Evolutionary conservation across 2,113 vertebrate genomes (phyloP).

Genomic region (Agelaius phoeniceus): DNA sequence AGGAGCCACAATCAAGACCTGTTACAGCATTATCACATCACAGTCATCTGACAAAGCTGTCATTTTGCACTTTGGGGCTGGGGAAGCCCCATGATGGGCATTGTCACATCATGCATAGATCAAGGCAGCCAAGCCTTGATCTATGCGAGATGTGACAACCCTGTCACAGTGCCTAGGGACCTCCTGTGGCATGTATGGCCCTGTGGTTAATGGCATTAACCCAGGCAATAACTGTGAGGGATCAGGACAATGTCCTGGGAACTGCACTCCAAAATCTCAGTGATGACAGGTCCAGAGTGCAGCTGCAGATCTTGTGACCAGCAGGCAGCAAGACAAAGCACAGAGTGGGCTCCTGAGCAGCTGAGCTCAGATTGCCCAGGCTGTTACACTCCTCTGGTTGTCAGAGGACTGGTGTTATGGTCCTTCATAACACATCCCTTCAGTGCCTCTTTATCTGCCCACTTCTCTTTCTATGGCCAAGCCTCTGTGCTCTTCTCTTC

Average conservation of each 20-base stretch:
- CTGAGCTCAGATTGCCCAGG: neutral
- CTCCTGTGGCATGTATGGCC: fast-evolving
- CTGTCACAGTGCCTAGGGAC: neutral
- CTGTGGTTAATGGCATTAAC: neutral
- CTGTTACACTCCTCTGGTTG: neutral
- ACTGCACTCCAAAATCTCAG: neutral
- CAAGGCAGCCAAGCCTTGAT: neutral
- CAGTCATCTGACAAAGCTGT: neutral
- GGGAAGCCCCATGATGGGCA: neutral
- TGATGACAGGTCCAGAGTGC: neutral
- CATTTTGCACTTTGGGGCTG: neutral
- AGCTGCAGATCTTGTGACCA: neutral
- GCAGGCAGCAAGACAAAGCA: neutral
- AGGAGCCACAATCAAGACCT: neutral
- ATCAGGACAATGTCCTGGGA: neutral
- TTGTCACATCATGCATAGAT: neutral
- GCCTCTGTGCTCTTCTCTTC: neutral
- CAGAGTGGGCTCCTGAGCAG: neutral
- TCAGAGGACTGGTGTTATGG: neutral
- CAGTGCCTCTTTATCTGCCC: neutral
- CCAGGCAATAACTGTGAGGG: neutral
- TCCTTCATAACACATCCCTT: neutral
- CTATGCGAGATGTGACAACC: neutral
- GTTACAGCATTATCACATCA: neutral
- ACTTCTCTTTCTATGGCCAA: neutral